Evolutionary conservation across 2,797 vertebrate species (phyloP), one percentile per base, ranked within the genome.

Genomic region (Myotis vivesi): DNA sequence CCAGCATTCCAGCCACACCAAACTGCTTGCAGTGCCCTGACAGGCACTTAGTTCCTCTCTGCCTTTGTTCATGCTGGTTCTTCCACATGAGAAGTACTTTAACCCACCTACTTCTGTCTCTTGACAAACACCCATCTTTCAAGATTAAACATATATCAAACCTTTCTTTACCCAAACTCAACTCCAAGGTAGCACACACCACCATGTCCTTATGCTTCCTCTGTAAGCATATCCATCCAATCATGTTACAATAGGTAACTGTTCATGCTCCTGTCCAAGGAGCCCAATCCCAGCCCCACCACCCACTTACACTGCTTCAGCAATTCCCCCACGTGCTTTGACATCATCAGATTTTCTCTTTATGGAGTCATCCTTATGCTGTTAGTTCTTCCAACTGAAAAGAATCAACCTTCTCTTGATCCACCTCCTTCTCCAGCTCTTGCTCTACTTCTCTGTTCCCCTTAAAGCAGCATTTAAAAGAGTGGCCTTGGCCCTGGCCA

Each of bases 391-490:
- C 23, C 57, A 51, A 25, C 16, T 53, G 51, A 75, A 91, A 91
- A 94, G 23, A 73, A 81, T 75, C 22, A 77, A 72, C 12, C 8
- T n/a, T 23, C n/a, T 89, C 41, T 94, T 66, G 49, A 89, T 92
- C n/a, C 55, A 92, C 8, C 38, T 62, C 17, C 17, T 16, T 12
- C 64, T 90, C 41, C 28, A 87, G 57, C 49, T 92, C 28, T 89
- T 71, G 55, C 20, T 87, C 8, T 94, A 19, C 38, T 86, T 89
- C n/a, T 59, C 38, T 71, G 28, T 81, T 83, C 13, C 25, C 13
- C 38, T 76, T 80, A 69, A 75, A 68, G 17, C 33, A 55, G 41
- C 33, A 87, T 82, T 72, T 72, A 15, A 33, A 76, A 83, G 30
- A 89, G 20, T 44, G 30, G 41, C 59, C 46, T 94, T 5, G 30